Evolutionary conservation across 2,797 vertebrate genomes (phyloP), one percentile per base, ranked within the genome.

Genomic region (Schizothorax lantsangensis): DNA sequence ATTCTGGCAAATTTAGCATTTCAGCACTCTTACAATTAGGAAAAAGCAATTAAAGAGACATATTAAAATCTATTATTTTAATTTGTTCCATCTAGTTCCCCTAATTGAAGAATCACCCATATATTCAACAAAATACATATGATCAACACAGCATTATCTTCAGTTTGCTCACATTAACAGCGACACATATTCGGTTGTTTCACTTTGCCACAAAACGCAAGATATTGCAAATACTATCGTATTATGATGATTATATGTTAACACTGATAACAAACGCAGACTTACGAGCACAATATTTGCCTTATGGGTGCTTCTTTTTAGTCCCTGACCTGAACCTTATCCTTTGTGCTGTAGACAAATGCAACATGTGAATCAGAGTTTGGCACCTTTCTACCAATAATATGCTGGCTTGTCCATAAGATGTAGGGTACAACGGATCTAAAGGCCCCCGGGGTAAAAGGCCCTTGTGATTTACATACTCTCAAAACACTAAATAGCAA

Each of bases 261-360:
- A 90, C 90, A 91, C 87, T 87, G 83, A 90, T 74, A 91, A 86
- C 68, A 85, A 84, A 90, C 87, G 71, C 85, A 87, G 85, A 89
- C 87, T 83, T 83, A 89, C 84, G 52, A 89, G 77, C 85, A 91
- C 88, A 89, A 83, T 82, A 74, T 85, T 77, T 73, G 79, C 47
- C 84, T 69, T 79, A 81, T 43, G 68, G 64, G 57, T 79, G 49
- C 36, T n/a, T 77, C 52, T 15, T 71, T 64, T 78, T 66, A 43
- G 66, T 86, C 79, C 84, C 87, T 88, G 82, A 82, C 54, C 88
- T 83, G 64, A 83, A 74, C 72, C 71, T 80, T 68, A 85, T 83
- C 52, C 59, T 72, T 45, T 73, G 74, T 88, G 62, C 74, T 83
- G 71, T 66, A 85, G 66, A 89, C 36, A 78, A 81, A 84, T 43